A percentile compares a stretch with the other conserved stretches of the same genome.
phyloP scores from a whole-genome alignment of 2,888 invertebrate species.

The Lasioglossum malachurum region DNA sequence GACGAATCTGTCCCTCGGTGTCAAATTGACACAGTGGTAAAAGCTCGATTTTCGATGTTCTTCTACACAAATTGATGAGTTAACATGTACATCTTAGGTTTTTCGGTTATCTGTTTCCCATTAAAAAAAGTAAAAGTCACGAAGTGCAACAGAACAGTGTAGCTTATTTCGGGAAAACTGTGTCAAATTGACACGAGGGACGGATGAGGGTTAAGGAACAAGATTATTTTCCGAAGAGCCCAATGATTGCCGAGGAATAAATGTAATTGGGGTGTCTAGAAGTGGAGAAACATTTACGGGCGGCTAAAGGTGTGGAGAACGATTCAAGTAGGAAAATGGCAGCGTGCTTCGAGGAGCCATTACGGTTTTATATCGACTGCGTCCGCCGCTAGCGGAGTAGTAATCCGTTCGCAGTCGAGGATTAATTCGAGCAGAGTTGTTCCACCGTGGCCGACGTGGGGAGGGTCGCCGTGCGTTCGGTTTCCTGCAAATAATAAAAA shows the following conservation, averaged over 20 bases:
- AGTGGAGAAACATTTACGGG: background rate
- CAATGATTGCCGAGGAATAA: background rate
- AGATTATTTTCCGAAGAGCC: no score
- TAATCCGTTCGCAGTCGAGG: background rate
- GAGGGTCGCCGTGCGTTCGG: background rate
- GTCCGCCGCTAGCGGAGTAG: background rate
- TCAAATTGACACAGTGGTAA: no score
- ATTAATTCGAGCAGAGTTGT: conserved; percentile 1
- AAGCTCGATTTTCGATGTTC: no score
- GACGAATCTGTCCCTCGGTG: background rate
- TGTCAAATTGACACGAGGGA: no score
- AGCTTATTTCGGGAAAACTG: no score
- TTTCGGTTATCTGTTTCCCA: no score
- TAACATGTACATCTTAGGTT: no score
- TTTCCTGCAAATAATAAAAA: conserved; percentile 17
- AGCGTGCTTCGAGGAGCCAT: conserved; percentile 1
- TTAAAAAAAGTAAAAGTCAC: no score
- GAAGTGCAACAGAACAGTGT: no score
- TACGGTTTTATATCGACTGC: background rate
- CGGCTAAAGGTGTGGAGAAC: background rate
- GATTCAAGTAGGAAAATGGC: background rate
- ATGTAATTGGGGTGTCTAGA: background rate
- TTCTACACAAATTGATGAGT: no score
- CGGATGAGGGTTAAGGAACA: no score
- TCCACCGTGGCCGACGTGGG: background rate